Evolutionary conservation across 2,113 vertebrate species (phyloP), one percentile per base, ranked within the genome.

Genomic region (Ophthalmolycus amberensis): DNA sequence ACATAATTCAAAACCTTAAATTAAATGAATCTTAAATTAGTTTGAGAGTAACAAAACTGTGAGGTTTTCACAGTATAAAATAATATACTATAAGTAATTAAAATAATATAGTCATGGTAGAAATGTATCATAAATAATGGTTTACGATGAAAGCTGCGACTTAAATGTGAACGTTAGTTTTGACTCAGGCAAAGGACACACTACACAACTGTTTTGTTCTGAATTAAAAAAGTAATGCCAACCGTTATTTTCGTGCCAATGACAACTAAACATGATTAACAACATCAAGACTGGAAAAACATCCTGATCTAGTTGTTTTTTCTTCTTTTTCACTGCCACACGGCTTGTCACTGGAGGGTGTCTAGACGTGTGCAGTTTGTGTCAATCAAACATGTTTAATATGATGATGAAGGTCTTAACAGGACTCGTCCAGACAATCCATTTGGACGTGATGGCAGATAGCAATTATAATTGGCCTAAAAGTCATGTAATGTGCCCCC

Each of bases 301-400:
- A 69, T 8, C 29, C 58, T 72, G 37, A 80, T 64, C 52, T 25
- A 3, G 20, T 12, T 69, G 22, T 9, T 72, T n/a, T 1, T 29
- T 56, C 54, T 20, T 15, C 3, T 3, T 40, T 12, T 20, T 29
- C 40, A n/a, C 15, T 63, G 75, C 48, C 81, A 60, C 75, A 4
- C 38, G 12, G 68, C 25, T 73, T 3, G 18, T 85, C 77, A 65
- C 75, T 48, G 63, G 62, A 44, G 34, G 48, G 32, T 32, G 62
- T 67, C 71, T 11, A 34, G 67, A 80, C 60, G 70, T 27, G 27
- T 52, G 50, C 75, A 20, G 63, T 74, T 68, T 75, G 32, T n/a
- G 64, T 88, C 85, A 77, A 77, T 86, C 76, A 80, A 75, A 85
- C 50, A 46, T 5, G 52, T 71, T 64, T 73, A 42, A 73, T 70